Percentiles rank a stretch among this genome's conserved stretches.
These are phyloP conservation scores for Chesias legatella DNA, from an alignment of 2,888 invertebrate species.

Conservation along the genomic window DNA sequence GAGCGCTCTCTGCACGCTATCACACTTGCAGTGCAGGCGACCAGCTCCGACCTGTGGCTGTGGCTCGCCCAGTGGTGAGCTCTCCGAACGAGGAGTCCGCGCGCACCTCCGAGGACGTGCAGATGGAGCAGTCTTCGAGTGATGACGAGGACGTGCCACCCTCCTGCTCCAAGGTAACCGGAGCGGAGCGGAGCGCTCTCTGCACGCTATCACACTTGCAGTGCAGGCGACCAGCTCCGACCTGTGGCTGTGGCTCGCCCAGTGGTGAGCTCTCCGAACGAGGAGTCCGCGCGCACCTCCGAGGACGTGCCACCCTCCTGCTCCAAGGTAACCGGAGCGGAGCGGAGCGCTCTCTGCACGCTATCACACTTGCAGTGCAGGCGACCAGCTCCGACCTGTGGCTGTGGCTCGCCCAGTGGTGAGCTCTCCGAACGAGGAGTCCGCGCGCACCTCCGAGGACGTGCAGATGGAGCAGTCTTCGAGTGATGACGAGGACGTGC, in stretches of 20 bases:
- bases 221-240: constrained; percentile 19
- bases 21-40: constrained; percentile 32
- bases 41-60: constrained; percentile 2
- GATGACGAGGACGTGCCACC: no score
- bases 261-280: constrained; percentile 7
- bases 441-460: neutral
- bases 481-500: no score
- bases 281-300: constrained; percentile 6
- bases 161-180: no score
- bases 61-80: constrained; percentile 1
- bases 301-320: neutral
- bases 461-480: no score
- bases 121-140: no score
- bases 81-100: constrained; percentile 13
- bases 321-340: no score
- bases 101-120: neutral
- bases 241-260: no score
- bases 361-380: no score
- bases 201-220: no score
- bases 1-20: no score
- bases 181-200: no score
- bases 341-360: no score
- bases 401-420: constrained; percentile 8
- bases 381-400: constrained; percentile 5
- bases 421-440: constrained; percentile 12